Evolutionary conservation across 37 sponge, comb jelly and placozoan species (phyloP).

Genomic region (Agelas oroides): DNA sequence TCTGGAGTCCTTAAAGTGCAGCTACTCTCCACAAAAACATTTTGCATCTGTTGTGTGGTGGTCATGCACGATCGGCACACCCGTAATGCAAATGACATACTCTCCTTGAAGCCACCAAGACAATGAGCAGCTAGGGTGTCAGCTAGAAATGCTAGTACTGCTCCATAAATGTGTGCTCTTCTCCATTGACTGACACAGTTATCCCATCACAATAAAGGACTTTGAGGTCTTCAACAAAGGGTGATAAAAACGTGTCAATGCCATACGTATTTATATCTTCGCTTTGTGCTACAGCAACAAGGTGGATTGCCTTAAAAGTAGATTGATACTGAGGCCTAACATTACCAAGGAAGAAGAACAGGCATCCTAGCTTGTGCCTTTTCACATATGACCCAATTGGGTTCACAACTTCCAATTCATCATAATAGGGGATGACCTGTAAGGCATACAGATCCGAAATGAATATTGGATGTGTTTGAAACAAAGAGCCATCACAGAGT

Average conservation of each 20-base stretch:
- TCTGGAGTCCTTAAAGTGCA: conserved; percentile 35
- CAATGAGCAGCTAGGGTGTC: conserved; percentile 61
- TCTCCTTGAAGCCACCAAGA: conserved; percentile 54
- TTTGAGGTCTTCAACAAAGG: conserved; percentile 53
- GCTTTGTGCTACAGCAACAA: conserved; percentile 40
- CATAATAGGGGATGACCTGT: conserved; percentile 55
- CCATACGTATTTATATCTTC: conserved; percentile 39
- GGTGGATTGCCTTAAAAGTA: conserved; percentile 31
- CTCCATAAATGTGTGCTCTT: conserved; percentile 43
- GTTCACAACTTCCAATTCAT: conserved; percentile 66
- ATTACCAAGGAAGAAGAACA: conserved; percentile 50
- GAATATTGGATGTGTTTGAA: conserved; percentile 35
- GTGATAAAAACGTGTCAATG: conserved; percentile 39
- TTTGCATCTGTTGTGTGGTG: conserved; percentile 11
- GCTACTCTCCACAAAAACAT: neutral
- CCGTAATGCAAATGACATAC: conserved; percentile 50
- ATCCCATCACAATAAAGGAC: conserved; percentile 49
- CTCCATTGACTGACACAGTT: conserved; percentile 15
- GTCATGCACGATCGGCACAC: conserved; percentile 40
- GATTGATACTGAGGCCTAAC: conserved; percentile 44
- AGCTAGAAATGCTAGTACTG: conserved; percentile 49
- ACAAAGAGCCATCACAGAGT: conserved; percentile 50
- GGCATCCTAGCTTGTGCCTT: conserved; percentile 58
- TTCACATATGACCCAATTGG: conserved; percentile 44
- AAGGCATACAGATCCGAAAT: conserved; percentile 29